Base-by-base conservation (phyloP, 1,140 invertebrate genomes). In the Ooceraea biroi region DNA sequence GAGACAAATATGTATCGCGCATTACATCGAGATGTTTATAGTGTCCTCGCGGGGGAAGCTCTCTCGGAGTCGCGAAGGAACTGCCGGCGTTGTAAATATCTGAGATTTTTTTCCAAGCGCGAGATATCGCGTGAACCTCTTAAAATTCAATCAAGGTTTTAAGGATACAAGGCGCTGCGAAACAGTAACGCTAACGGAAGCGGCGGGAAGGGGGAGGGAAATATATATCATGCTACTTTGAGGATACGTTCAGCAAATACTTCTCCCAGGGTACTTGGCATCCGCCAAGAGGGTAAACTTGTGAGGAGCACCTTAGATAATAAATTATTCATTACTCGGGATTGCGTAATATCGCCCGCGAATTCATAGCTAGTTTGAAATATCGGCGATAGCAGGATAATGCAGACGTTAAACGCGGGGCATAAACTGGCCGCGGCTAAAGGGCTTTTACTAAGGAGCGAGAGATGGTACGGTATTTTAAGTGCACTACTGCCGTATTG, bases 381-480 rank as follows among this genome's bases (percentile, higher is more conserved):
- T 57, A 30, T 55, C 30, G 68, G 7, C 46, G 61, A 57, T 69
- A 65, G 17, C 41, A 19, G 46, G 52, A 71, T 78, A 78, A 78
- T 36, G 36, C 44, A 30, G 46, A 27, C 10, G 22, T 58, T 74
- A 82, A 61, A 72, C 27, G 30, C 36, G 50, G 44, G 7, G 19
- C 58, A 74, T 82, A 61, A 82, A 82, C 69, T 30, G 41, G 27
- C 30, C 55, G 44, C 41, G 11, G 25, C 36, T 69, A 80, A 69
- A 58, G 48, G 68, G 65, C 50, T 80, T 71, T 71, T 80, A 80
- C 50, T 69, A 71, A 80, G 57, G 76, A 80, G 65, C 46, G 36
- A 71, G n/a, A 10, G 14, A 22, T 50, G 22, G 30, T 36, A 22
- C 41, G 22, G 30, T 36, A 36, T 36, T 36, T 17, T 61, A 74